Percentiles rank a stretch among this genome's conserved stretches.
Evolutionary conservation across 2,113 vertebrate genomes (phyloP).

Genomic region (Phoxinus phoxinus): DNA sequence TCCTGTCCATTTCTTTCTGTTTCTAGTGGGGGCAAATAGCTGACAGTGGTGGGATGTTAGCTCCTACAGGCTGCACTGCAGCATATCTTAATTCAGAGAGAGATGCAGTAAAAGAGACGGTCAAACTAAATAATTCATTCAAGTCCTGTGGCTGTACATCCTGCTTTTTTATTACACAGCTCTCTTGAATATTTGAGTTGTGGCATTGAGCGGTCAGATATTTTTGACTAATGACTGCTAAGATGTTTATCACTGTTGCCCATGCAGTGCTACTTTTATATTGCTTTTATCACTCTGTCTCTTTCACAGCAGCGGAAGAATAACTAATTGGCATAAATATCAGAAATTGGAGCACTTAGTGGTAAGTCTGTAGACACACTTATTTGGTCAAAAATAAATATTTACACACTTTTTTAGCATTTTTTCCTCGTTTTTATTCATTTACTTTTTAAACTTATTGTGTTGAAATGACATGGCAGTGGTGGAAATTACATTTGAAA

Average conservation of each 20-base stretch:
- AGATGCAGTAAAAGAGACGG: background rate
- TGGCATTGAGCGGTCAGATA: constrained; percentile 9
- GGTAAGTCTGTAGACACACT: background rate
- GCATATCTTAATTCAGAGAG: constrained; percentile 32
- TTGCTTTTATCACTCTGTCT: background rate
- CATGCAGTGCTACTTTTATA: background rate
- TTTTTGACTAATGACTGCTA: background rate
- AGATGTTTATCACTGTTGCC: background rate
- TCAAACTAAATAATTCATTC: constrained; percentile 19
- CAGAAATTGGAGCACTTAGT: background rate
- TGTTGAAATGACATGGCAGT: background rate
- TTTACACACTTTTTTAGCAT: background rate
- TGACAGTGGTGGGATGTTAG: constrained; percentile 15
- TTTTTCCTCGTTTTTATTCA: too few species aligned
- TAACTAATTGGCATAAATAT: background rate
- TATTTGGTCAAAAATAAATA: background rate
- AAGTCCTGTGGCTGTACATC: constrained; percentile 29
- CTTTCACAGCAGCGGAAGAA: background rate
- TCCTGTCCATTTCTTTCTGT: constrained; percentile 6
- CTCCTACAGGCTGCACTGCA: constrained; percentile 19
- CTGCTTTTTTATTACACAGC: constrained; percentile 12
- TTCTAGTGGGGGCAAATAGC: constrained; percentile 24
- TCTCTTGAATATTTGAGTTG: background rate
- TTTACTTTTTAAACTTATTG: too few species aligned
- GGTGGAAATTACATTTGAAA: background rate